Percentiles rank a stretch among this genome's conserved stretches.
These are phyloP conservation scores for Eueides isabella DNA, from an alignment of 1,140 invertebrate species.

Conservation along the genomic window DNA sequence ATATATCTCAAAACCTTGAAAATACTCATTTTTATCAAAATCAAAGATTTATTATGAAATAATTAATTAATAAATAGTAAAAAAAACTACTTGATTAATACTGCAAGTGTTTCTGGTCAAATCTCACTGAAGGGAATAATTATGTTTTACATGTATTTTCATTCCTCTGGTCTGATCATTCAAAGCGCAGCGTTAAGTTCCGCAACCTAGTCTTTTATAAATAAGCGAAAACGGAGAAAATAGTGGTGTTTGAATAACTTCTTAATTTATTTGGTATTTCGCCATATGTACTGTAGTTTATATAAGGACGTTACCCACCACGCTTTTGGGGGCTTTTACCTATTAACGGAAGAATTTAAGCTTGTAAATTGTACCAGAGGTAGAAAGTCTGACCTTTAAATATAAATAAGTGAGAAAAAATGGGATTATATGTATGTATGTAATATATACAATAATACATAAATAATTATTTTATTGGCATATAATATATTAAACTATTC, in stretches of 20 bases:
- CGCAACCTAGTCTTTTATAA: too few relatives aligned
- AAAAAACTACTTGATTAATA: not conserved
- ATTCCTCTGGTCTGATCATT: too few relatives aligned
- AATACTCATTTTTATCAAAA: conserved; percentile 3
- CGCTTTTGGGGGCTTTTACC: not conserved
- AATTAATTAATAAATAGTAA: too few relatives aligned
- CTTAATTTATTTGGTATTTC: too few relatives aligned
- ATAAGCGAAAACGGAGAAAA: too few relatives aligned
- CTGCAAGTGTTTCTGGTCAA: not conserved
- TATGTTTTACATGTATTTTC: too few relatives aligned
- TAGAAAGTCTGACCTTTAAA: not conserved
- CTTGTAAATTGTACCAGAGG: not conserved
- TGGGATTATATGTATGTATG: not conserved
- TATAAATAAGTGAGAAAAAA: not conserved
- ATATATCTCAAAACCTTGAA: not conserved
- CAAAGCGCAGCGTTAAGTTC: too few relatives aligned
- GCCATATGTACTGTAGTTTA: too few relatives aligned
- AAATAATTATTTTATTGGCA: not conserved
- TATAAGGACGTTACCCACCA: not conserved
- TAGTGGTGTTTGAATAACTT: too few relatives aligned
- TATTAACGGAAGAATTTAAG: not conserved
- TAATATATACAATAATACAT: not conserved
- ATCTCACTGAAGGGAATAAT: too few relatives aligned
- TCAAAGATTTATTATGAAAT: not conserved
- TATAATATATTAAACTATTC: not conserved